A percentile compares a stretch with the other conserved stretches of the same genome.
Evolutionary conservation across 2,113 vertebrate species (phyloP).

Genomic region (Eonycteris spelaea): DNA sequence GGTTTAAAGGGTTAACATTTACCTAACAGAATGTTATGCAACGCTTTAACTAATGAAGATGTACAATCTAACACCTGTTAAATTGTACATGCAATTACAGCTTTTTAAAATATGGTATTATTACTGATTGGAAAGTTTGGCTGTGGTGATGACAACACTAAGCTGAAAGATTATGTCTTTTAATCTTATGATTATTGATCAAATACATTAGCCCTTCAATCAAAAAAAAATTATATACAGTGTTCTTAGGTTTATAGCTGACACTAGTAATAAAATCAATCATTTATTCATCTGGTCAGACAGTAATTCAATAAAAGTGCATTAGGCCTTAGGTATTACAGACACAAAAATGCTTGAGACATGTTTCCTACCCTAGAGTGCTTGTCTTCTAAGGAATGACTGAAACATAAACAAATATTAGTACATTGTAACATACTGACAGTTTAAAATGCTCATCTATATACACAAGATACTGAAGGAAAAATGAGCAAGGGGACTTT

Average conservation of each 20-base stretch:
- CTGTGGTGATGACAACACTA: background rate
- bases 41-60: background rate
- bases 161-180: constrained; percentile 15
- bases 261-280: background rate
- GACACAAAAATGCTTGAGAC: background rate
- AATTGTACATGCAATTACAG: background rate
- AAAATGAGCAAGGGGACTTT: background rate
- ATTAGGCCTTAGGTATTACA: background rate
- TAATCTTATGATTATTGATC: background rate
- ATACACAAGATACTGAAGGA: background rate
- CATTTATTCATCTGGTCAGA: background rate
- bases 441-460: background rate
- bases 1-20: constrained; percentile 3
- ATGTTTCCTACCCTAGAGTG: background rate
- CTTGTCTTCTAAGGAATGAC: background rate
- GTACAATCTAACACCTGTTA: background rate
- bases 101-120: background rate
- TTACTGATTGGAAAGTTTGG: background rate
- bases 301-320: background rate
- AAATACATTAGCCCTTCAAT: background rate
- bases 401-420: background rate
- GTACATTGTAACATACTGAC: background rate
- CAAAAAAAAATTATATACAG: background rate
- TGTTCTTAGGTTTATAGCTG: background rate
- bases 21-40: background rate